Conservation (phyloP, 1,140 invertebrate species). For the Choristoneura fumiferana region DNA sequence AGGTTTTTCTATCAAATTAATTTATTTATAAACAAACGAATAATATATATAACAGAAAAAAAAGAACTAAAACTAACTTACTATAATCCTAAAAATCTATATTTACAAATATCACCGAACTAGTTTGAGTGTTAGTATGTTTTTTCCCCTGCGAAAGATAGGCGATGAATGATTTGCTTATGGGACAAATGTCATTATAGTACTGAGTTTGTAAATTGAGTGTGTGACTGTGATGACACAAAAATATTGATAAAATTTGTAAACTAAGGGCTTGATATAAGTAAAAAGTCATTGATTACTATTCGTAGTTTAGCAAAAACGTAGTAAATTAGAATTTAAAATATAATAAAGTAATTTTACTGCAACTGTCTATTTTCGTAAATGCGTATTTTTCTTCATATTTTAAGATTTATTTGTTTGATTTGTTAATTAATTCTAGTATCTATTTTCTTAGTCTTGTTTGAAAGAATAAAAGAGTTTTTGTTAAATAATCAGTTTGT, state of each 20-base stretch:
- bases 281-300: constrained; percentile 13
- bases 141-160: no score
- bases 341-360: constrained; percentile 4
- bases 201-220: no score
- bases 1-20: no score
- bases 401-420: constrained; percentile 9
- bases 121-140: no score
- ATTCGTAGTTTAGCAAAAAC: background rate
- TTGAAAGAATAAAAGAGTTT: constrained; percentile 12
- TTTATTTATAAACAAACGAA: no score
- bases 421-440: constrained; percentile 18
- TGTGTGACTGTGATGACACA: constrained; percentile 6
- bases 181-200: no score
- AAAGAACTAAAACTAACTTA: no score
- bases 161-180: no score
- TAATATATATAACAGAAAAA: no score
- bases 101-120: no score
- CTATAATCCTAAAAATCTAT: no score
- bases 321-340: background rate
- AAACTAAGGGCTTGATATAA: constrained; percentile 3
- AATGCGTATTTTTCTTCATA: constrained; percentile 10
- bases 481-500: background rate
- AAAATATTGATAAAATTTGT: background rate
- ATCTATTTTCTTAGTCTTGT: constrained; percentile 9
- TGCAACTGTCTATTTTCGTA: constrained; percentile 2